These are phyloP conservation scores for Luehdorfia chinensis DNA, from an alignment of 1,140 invertebrate genomes.

Conservation along the genomic window DNA sequence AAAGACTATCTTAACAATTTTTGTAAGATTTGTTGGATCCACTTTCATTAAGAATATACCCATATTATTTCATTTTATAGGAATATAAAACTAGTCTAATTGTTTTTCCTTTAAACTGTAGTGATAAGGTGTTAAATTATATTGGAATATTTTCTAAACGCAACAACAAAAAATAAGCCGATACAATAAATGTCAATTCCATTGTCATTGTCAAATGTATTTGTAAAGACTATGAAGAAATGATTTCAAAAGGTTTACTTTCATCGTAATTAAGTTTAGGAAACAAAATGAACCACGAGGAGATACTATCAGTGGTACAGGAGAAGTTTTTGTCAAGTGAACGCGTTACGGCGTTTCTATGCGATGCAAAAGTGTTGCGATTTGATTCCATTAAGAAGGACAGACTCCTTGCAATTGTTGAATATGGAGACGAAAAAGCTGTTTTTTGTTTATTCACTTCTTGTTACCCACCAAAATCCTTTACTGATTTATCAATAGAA, in stretches of 20 bases:
- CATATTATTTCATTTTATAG: no score
- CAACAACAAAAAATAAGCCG: not conserved
- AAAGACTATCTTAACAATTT: no score
- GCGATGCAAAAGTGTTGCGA: constrained; percentile 66
- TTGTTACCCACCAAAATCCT: constrained; percentile 79
- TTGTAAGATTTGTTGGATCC: no score
- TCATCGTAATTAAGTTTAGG: constrained; percentile 29
- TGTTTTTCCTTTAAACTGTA: no score
- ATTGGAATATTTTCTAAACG: constrained; percentile 1
- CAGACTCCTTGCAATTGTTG: constrained; percentile 68
- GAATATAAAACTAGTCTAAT: no score
- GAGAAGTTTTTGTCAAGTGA: constrained; percentile 81
- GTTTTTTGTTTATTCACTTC: constrained; percentile 71
- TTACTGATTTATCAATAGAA: constrained; percentile 85
- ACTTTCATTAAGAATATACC: no score
- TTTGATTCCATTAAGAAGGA: constrained; percentile 68
- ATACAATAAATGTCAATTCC: constrained; percentile 14
- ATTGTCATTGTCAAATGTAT: constrained; percentile 18
- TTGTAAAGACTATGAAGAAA: constrained; percentile 24
- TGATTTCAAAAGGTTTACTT: constrained; percentile 22
- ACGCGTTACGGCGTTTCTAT: constrained; percentile 70
- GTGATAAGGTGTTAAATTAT: no score
- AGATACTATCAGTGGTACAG: constrained; percentile 75
- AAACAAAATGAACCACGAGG: constrained; percentile 68
- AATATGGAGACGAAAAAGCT: constrained; percentile 71